phyloP scores from a whole-genome alignment of 1,140 invertebrate species.

The honey bee (Apis mellifera) region DNA sequence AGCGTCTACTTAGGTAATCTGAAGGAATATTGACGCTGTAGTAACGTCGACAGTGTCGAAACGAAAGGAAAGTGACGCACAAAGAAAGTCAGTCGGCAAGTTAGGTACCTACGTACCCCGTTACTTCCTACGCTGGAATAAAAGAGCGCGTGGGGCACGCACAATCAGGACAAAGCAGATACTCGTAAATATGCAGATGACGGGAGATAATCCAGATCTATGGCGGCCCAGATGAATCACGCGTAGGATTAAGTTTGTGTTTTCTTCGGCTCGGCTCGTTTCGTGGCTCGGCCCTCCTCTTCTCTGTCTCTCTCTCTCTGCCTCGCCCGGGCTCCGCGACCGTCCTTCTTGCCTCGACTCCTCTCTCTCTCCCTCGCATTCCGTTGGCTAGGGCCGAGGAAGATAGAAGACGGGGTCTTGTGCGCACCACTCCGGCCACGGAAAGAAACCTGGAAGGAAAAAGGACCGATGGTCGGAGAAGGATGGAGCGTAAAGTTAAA shows the following conservation, averaged over 20 bases:
- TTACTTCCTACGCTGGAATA: constrained; percentile 53
- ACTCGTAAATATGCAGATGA: constrained; percentile 77
- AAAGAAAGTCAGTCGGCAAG: not conserved
- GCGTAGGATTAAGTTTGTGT: constrained; percentile 74
- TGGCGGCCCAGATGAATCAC: constrained; percentile 68
- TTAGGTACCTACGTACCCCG: constrained; percentile 18
- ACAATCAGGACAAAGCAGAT: constrained; percentile 68
- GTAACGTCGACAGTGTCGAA: constrained; percentile 16
- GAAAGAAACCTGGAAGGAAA: constrained; percentile 9
- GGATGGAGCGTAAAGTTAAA: constrained; percentile 73
- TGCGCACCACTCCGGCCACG: not conserved
- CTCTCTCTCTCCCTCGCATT: not conserved
- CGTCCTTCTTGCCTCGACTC: not conserved
- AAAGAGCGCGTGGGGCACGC: constrained; percentile 48
- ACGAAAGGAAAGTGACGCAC: not conserved
- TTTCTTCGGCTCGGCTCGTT: constrained; percentile 63
- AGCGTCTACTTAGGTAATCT: no score
- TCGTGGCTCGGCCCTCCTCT: constrained; percentile 42
- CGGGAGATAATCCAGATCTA: constrained; percentile 76
- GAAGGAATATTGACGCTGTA: no score
- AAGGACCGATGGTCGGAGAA: constrained; percentile 39
- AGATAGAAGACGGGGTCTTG: not conserved
- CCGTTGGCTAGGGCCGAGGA: not conserved
- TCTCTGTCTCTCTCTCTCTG: no score
- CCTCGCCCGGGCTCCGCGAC: no score